These are phyloP conservation scores for Chlorops oryzae DNA, from an alignment of 1,140 invertebrate genomes.

Conservation along the genomic window DNA sequence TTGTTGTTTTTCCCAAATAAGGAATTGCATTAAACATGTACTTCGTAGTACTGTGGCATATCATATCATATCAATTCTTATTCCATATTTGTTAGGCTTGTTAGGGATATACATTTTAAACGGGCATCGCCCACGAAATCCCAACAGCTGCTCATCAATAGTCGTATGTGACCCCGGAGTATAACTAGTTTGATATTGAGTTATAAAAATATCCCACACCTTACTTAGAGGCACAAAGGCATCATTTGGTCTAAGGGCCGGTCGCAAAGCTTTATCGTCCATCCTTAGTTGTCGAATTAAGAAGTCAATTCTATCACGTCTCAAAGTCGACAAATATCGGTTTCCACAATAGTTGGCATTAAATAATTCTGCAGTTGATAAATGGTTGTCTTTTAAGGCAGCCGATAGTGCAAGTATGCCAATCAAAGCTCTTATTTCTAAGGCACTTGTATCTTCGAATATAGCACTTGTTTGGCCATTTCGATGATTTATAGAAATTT, in stretches of 20 bases:
- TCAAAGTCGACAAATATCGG: background rate
- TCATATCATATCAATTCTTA: no score
- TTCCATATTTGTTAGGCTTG: no score
- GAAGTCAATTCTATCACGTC: slow-evolving; percentile 5
- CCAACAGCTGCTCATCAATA: background rate
- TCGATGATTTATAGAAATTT: background rate
- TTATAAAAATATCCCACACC: slow-evolving; percentile 7
- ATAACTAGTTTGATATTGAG: slow-evolving; percentile 2
- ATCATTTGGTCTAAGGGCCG: background rate
- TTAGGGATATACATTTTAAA: no score
- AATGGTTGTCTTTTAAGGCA: slow-evolving; percentile 2
- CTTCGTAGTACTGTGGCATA: no score
- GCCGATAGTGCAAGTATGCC: background rate
- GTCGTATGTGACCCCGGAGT: slow-evolving; percentile 6
- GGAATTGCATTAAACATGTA: no score
- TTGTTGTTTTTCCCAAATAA: no score
- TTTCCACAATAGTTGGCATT: background rate
- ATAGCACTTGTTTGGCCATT: background rate
- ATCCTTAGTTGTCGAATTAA: background rate
- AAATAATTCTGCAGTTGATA: slow-evolving; percentile 6
- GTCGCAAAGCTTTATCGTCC: slow-evolving; percentile 6
- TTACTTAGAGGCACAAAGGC: background rate
- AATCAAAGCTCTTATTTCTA: slow-evolving; percentile 1
- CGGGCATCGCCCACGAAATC: background rate
- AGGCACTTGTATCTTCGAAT: background rate